phyloP scores from a whole-genome alignment of 2,888 invertebrate genomes.

The Leptogaster cylindrica region DNA sequence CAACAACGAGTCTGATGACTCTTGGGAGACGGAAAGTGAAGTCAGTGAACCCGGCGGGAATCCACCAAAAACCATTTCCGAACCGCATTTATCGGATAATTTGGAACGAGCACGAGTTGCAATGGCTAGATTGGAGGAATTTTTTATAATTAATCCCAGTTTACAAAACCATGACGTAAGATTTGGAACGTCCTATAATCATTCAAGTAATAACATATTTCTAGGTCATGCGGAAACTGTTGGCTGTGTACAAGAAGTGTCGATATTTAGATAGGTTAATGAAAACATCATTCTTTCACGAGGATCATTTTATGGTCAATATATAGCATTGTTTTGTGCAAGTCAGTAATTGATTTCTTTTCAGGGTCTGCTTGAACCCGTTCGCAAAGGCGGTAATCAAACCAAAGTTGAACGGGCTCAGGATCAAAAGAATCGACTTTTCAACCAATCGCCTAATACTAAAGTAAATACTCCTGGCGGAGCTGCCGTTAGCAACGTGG shows the following conservation, averaged over 20 bases:
- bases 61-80: constrained; percentile 62
- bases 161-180: constrained; percentile 74
- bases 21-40: constrained; percentile 85
- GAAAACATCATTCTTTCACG: constrained; percentile 85
- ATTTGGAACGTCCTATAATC: neutral
- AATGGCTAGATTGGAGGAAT: constrained; percentile 77
- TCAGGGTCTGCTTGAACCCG: constrained; percentile 75
- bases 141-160: constrained; percentile 78
- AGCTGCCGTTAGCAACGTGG: constrained; percentile 47
- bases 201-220: constrained; percentile 9
- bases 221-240: constrained; percentile 76
- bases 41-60: constrained; percentile 58
- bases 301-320: constrained; percentile 75
- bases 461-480: neutral
- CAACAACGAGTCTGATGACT: constrained; percentile 72
- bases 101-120: constrained; percentile 78
- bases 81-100: constrained; percentile 74
- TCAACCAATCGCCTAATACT: constrained; percentile 49
- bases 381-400: constrained; percentile 72
- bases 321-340: neutral
- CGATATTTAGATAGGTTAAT: constrained; percentile 84
- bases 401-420: constrained; percentile 73
- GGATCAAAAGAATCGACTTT: constrained; percentile 68
- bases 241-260: constrained; percentile 85
- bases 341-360: constrained; percentile 12